These are phyloP conservation scores for Acrocephalus kingi DNA, from an alignment of 2,113 vertebrate genomes.

Conservation along the genomic window DNA sequence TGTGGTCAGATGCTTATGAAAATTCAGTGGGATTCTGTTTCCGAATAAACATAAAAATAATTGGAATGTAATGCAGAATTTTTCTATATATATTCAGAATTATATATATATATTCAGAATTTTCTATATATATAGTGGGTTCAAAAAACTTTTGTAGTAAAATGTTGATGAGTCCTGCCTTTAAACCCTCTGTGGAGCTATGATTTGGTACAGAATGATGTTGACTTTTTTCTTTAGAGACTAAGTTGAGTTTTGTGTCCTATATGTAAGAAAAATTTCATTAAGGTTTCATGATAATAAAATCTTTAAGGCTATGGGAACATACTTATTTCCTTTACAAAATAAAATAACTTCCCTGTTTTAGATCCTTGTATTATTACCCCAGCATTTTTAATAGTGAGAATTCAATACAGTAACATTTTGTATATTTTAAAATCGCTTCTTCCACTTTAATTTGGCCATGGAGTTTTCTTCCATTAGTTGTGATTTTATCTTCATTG, in stretches of 20 bases:
- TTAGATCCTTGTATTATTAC: not conserved
- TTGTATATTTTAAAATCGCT: not conserved
- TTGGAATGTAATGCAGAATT: not conserved
- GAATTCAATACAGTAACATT: not conserved
- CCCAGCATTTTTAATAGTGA: not conserved
- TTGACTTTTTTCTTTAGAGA: not conserved
- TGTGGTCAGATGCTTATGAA: not conserved
- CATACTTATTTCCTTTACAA: not conserved
- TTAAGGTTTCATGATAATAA: not conserved
- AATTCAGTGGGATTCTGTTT: not conserved
- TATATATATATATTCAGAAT: no score
- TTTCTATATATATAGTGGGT: not conserved
- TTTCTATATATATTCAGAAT: not conserved
- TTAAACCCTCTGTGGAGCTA: not conserved
- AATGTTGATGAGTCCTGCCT: not conserved
- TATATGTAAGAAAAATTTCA: not conserved
- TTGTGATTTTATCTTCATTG: not conserved
- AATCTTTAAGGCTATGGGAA: not conserved
- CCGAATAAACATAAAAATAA: not conserved
- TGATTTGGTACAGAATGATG: not conserved
- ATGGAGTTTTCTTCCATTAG: not conserved
- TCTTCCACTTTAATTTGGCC: not conserved
- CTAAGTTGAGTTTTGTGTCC: not conserved
- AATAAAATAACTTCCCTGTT: not conserved
- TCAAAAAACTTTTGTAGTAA: not conserved